Percentiles rank a stretch among this genome's conserved stretches.
Evolutionary conservation across 2,888 invertebrate genomes (phyloP).

Genomic region (Zygogramma bicolorata): DNA sequence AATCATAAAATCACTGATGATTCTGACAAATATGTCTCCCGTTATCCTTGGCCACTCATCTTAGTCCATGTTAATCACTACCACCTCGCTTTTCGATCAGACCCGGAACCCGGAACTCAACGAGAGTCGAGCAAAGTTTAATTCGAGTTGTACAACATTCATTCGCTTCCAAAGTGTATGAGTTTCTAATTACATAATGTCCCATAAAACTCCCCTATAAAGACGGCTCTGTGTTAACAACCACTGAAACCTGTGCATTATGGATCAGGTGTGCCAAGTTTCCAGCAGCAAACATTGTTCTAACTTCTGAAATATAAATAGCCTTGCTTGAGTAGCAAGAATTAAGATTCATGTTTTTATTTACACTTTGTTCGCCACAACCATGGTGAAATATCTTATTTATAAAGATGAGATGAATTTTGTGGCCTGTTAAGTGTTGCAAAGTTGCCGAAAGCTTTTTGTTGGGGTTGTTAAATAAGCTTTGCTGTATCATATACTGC

Average conservation of each 20-base stretch:
- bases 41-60: no score
- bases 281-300: constrained; percentile 45
- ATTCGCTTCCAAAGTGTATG: neutral
- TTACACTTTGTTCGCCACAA: constrained; percentile 22
- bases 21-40: no score
- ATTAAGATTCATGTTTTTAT: constrained; percentile 40
- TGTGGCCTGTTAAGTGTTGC: constrained; percentile 20
- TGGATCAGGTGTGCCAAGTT: constrained; percentile 55
- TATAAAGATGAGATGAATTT: constrained; percentile 20
- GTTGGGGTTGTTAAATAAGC: neutral
- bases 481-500: neutral
- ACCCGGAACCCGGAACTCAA: no score
- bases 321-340: constrained; percentile 27
- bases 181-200: neutral
- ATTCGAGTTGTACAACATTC: neutral
- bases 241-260: constrained; percentile 55
- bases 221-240: neutral
- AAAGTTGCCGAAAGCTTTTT: constrained; percentile 8
- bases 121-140: no score
- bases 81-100: no score
- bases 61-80: no score
- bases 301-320: constrained; percentile 48
- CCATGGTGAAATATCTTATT: constrained; percentile 18
- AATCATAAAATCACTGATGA: no score
- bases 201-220: constrained; percentile 49